phyloP scores from a whole-genome alignment of 2,113 vertebrate genomes.

The Pseudonaja textilis region DNA sequence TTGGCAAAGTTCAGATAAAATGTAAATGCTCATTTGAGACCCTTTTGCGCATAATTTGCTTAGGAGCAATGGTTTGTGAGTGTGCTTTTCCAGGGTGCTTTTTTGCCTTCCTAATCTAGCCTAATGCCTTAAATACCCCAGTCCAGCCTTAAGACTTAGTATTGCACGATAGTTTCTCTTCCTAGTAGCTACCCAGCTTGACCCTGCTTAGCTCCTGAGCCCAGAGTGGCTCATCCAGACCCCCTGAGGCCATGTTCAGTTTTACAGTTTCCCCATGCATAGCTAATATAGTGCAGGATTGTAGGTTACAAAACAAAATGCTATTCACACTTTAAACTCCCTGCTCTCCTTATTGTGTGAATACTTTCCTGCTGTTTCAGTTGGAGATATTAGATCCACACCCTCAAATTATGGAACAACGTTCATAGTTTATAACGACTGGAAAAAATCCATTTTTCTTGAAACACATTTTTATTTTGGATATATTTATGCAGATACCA shows the following conservation, averaged over 20 bases:
- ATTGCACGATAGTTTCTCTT: neutral
- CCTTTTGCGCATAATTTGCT: neutral
- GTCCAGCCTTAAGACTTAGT: neutral
- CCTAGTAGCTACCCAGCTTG: neutral
- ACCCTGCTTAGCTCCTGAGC: neutral
- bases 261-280: neutral
- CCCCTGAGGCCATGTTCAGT: neutral
- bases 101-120: neutral
- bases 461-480: neutral
- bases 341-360: neutral
- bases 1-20: neutral
- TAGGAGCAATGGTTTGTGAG: neutral
- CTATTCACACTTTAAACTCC: neutral
- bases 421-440: neutral
- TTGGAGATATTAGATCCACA: neutral
- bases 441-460: neutral
- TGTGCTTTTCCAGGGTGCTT: neutral
- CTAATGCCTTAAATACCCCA: neutral
- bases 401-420: neutral
- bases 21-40: neutral
- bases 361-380: neutral
- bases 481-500: neutral
- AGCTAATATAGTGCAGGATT: neutral
- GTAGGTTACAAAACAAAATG: neutral
- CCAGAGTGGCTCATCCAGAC: neutral